A percentile compares a stretch with the other conserved stretches of the same genome.
Conservation (phyloP, 2,888 invertebrate species). For the Scaptomyza flava region DNA sequence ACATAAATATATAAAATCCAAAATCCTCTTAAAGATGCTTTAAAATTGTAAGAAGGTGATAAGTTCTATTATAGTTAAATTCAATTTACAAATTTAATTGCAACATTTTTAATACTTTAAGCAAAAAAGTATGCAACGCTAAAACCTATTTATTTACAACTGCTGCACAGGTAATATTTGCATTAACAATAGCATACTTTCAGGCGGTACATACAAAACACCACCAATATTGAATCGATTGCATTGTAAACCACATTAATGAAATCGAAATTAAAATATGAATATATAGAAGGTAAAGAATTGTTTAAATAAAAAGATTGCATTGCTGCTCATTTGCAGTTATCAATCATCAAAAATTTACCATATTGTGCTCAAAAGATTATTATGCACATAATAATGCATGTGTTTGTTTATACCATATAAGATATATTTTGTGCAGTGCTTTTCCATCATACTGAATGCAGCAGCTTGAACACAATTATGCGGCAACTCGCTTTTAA, state of each 20-base stretch:
- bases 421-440: conserved; percentile 36
- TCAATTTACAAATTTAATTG: no score
- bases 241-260: neutral
- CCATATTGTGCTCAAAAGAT: conserved; percentile 1
- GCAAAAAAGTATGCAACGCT: no score
- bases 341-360: conserved; percentile 3
- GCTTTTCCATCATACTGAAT: conserved; percentile 31
- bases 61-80: no score
- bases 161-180: no score
- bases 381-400: conserved; percentile 16
- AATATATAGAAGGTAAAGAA: neutral
- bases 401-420: conserved; percentile 1
- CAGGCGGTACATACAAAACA: neutral
- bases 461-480: conserved; percentile 51
- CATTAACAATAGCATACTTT: neutral
- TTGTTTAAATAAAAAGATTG: neutral
- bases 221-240: no score
- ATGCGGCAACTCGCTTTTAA: conserved; percentile 53
- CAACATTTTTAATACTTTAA: no score
- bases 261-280: neutral
- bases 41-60: no score
- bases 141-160: no score
- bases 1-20: no score
- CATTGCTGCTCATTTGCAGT: neutral
- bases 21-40: no score